Percentiles rank a stretch among this genome's conserved stretches.
Evolutionary conservation across 2,113 vertebrate genomes (phyloP).

Genomic region (Myrmecobius fasciatus): DNA sequence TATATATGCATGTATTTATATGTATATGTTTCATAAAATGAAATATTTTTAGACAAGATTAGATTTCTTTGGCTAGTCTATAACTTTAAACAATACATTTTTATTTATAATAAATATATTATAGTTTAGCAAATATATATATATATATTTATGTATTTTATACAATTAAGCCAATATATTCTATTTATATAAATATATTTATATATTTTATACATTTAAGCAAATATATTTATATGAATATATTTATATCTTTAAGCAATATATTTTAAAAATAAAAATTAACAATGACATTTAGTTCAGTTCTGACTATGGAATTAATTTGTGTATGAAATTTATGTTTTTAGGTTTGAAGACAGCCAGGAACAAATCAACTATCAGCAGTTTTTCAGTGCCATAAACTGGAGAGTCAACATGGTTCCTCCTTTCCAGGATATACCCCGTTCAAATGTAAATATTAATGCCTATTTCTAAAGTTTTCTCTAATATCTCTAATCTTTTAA

Average conservation of each 20-base stretch:
- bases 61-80: neutral
- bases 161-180: no score
- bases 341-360: constrained; percentile 84
- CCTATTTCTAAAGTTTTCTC: constrained; percentile 49
- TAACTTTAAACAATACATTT: neutral
- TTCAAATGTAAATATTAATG: constrained; percentile 84
- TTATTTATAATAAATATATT: no score
- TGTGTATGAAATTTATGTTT: constrained; percentile 62
- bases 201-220: no score
- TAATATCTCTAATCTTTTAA: neutral
- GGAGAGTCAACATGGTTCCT: constrained; percentile 84
- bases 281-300: constrained; percentile 52
- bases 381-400: constrained; percentile 89
- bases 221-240: no score
- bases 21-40: neutral
- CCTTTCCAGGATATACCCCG: constrained; percentile 61
- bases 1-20: neutral
- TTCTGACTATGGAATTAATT: constrained; percentile 61
- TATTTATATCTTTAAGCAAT: neutral
- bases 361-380: constrained; percentile 88
- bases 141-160: no score
- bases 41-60: neutral
- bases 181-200: no score
- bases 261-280: constrained; percentile 45
- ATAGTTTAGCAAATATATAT: no score